Base-by-base conservation (phyloP, 2,113 vertebrate species). In the Tyrannus savana region DNA sequence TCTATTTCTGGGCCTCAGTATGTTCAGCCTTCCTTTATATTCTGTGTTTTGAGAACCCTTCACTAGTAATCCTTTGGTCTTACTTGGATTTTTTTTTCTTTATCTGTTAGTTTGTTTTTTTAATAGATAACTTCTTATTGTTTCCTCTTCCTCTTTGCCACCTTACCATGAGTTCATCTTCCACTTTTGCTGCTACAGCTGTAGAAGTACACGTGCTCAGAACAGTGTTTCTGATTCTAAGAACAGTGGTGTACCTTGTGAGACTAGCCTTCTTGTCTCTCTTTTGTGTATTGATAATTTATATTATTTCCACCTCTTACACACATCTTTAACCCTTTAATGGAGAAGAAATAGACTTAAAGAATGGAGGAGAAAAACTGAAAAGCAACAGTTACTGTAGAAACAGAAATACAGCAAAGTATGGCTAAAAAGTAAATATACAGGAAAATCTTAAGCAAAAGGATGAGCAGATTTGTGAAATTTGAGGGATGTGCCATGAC, bases 121-220 rank as follows among this genome's bases (percentile, higher is more conserved):
- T 81, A 9, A 12, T 21, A 47, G 33, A 12, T 33, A 39, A 12
- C 14, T 52, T 42, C 14, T 67, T 9, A 39, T 39, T 0, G 1
- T 30, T 31, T 81, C 4, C 12, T 22, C 13, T 73, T 74, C 30
- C 4, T 82, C 25, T 63, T 83, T 76, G 24, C 9, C 55, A 49
- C 9, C 2, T 75, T 82, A n/a, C 10, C 1, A 0, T 35, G 44
- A 62, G 37, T 68, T 68, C 1, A 0, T 52, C 15, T 88, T 74
- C n/a, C 10, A 18, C 30, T 59, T 8, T 50, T 71, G 9, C 18
- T 80, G 50, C 33, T 72, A n/a, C 9, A 37, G 7, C 12, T 89
- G 9, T 23, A 68, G 52, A 92, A 72, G 4, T 52, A 14, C 12
- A 67, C 25, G 14, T 46, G 8, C 44, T 79, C 6, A 39, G 39